Base-by-base conservation (phyloP, 1,140 invertebrate genomes). In the Lasaia peninsularis region DNA sequence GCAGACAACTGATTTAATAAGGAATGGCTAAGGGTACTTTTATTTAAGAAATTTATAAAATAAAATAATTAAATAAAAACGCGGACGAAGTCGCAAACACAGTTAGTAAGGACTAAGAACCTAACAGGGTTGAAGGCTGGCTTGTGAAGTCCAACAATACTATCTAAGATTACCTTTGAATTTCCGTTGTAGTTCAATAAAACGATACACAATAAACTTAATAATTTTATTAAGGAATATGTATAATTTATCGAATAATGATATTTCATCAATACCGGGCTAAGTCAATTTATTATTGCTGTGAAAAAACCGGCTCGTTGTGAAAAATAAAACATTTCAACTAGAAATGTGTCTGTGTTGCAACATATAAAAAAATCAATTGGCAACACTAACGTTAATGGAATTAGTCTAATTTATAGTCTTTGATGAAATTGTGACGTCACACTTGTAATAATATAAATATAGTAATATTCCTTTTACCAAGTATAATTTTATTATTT, bases 221-320 rank as follows among this genome's bases (percentile, higher is more conserved):
- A 55, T 60, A 50, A 61, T 63, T 64, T 61, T 62, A 64, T 59
- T 67, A 56, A 64, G 62, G 62, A 64, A 67, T 65, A 63, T 60
- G 56, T 60, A 62, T 65, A 62, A 60, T 58, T 63, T 60, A 56
- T 56, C 37, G 59, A 16, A 65, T 55, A 67, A 52, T 67, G 65
- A 63, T 63, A 62, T 59, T 56, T 53, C 56, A 61, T 18, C 37
- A 44, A 63, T 62, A 60, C 57, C 56, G 60, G 53, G 24, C 59
- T 48, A 54, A 54, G 55, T 62, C 63, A 44, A 14, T 20, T 44
- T 18, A 14, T 44, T 44, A 44, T 44, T 44, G 37, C 37, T 44
- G 18, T 18, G 37, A 44, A 16, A 28, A 44, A 44, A 44, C 37
- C 16, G 37, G 37, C 37, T 44, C 18, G 14, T 37, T 37, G 14